phyloP scores from a whole-genome alignment of 1,140 invertebrate species.

The Halesus radiatus region DNA sequence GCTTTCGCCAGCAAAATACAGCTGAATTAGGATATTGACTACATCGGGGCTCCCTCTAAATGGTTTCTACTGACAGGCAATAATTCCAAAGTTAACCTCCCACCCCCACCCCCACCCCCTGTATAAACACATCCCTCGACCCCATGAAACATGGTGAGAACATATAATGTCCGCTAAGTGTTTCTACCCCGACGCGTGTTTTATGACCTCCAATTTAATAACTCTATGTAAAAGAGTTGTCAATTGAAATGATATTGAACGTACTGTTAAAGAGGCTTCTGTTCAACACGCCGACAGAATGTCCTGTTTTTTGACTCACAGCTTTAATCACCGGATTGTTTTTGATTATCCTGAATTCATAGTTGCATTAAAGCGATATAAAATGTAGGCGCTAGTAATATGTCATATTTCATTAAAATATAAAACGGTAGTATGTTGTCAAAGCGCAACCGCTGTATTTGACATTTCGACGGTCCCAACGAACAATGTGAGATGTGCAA shows the following conservation, averaged over 20 bases:
- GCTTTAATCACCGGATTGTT: no score
- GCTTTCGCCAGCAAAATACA: not conserved
- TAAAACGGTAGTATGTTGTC: no score
- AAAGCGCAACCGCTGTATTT: no score
- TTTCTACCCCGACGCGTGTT: constrained; percentile 24
- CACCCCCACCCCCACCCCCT: not conserved
- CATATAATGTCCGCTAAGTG: constrained; percentile 45
- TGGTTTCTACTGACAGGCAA: not conserved
- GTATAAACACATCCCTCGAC: not conserved
- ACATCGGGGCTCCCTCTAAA: not conserved
- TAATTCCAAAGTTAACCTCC: not conserved
- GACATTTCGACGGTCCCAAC: no score
- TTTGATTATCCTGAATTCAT: no score
- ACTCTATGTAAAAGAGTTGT: constrained; percentile 10
- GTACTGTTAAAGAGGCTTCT: no score
- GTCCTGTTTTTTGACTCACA: no score
- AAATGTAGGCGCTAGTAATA: no score
- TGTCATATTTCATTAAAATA: no score
- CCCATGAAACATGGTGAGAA: constrained; percentile 45
- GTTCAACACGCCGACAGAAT: no score
- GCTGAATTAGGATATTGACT: constrained; percentile 20
- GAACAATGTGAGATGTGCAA: no score
- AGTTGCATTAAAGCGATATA: no score
- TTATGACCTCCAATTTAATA: constrained; percentile 36
- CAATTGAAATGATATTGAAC: constrained; percentile 7